phyloP scores from a whole-genome alignment of 2,113 vertebrate species.

The Oreocharis arfaki region DNA sequence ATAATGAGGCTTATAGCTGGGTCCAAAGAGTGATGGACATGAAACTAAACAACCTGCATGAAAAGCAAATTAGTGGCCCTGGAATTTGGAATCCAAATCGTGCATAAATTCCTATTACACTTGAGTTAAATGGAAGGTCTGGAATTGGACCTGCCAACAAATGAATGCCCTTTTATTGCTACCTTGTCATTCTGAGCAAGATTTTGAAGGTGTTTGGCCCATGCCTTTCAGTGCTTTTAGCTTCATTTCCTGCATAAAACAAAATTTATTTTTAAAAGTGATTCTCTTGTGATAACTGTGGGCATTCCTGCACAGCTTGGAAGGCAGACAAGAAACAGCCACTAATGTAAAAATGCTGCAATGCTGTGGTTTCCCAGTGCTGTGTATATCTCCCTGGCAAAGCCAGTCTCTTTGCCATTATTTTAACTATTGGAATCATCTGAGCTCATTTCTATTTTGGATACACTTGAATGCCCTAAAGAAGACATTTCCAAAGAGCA shows the following conservation, averaged over 20 bases:
- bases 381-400: background rate
- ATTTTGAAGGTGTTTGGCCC: background rate
- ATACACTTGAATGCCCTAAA: background rate
- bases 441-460: background rate
- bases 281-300: background rate
- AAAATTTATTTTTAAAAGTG: background rate
- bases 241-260: background rate
- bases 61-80: background rate
- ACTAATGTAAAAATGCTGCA: background rate
- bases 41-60: background rate
- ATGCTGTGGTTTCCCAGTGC: background rate
- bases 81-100: background rate
- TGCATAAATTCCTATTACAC: background rate
- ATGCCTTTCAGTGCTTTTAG: background rate
- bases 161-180: accelerated
- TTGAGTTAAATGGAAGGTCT: background rate
- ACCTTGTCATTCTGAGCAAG: background rate
- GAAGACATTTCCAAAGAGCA: background rate
- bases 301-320: background rate
- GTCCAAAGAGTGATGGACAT: background rate
- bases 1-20: background rate
- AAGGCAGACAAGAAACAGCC: background rate
- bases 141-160: background rate
- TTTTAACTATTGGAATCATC: background rate
- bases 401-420: background rate